Evolutionary conservation across 1,140 invertebrate species (phyloP).

Genomic region (Harlomillsia oculata): DNA sequence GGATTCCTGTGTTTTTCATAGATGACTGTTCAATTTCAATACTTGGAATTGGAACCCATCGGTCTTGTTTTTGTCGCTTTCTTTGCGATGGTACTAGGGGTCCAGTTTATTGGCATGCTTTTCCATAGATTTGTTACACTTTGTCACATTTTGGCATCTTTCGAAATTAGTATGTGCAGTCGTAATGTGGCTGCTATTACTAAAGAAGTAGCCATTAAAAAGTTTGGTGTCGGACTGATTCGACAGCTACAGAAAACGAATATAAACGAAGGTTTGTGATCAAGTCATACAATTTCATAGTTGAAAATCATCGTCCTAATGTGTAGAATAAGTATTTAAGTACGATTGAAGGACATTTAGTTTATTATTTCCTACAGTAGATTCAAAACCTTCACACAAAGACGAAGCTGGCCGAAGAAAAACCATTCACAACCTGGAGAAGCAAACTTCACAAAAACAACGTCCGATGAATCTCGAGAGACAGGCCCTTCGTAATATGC

Average conservation of each 20-base stretch:
- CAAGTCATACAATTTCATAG: no score
- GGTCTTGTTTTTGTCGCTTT: slow-evolving; percentile 64
- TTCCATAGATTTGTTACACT: slow-evolving; percentile 74
- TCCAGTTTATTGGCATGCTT: slow-evolving; percentile 76
- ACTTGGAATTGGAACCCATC: slow-evolving; percentile 58
- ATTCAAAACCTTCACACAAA: neutral
- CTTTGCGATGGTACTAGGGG: slow-evolving; percentile 58
- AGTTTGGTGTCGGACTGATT: slow-evolving; percentile 16
- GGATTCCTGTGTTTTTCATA: neutral
- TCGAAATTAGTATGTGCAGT: slow-evolving; percentile 47
- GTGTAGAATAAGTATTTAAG: no score
- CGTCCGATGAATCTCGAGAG: slow-evolving; percentile 1
- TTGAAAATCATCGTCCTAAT: no score
- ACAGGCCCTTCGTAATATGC: slow-evolving; percentile 2
- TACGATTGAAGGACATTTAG: no score
- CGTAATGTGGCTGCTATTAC: slow-evolving; percentile 5
- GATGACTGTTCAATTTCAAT: neutral
- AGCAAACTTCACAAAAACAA: neutral
- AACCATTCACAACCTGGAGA: slow-evolving; percentile 37
- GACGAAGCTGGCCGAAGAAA: slow-evolving; percentile 36
- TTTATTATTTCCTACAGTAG: no score
- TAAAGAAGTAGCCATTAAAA: slow-evolving; percentile 3
- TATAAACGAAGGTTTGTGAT: slow-evolving; percentile 5
- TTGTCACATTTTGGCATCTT: slow-evolving; percentile 70
- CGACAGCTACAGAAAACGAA: slow-evolving; percentile 10